Evolutionary conservation across 1,140 invertebrate genomes (phyloP).

Genomic region (Lasaia peninsularis): DNA sequence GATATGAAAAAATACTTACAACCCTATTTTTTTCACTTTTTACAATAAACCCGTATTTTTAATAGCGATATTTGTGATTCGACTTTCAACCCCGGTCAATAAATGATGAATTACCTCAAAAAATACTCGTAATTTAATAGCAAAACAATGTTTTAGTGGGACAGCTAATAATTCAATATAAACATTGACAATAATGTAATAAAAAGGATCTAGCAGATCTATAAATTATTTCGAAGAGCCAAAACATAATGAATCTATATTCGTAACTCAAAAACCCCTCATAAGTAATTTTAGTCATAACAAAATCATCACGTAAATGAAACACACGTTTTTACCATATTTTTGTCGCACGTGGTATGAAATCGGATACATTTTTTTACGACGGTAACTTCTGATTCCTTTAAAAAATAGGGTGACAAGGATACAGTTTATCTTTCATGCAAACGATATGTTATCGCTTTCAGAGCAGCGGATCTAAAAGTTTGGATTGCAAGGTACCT

Average conservation of each 20-base stretch:
- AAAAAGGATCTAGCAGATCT: too few species aligned
- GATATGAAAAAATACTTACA: too few species aligned
- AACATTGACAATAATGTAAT: too few species aligned
- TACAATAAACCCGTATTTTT: too few species aligned
- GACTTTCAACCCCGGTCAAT: too few species aligned
- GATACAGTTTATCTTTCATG: slow-evolving; percentile 64
- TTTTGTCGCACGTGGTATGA: slow-evolving; percentile 38
- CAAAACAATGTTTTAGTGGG: too few species aligned
- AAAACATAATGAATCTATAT: slow-evolving; percentile 28
- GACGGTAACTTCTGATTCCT: slow-evolving; percentile 43
- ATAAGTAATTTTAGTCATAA: slow-evolving; percentile 68
- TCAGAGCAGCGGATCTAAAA: slow-evolving; percentile 40
- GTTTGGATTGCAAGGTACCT: slow-evolving; percentile 16
- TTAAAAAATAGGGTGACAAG: slow-evolving; percentile 49
- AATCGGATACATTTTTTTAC: slow-evolving; percentile 49
- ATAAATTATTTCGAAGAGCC: too few species aligned
- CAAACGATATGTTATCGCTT: slow-evolving; percentile 63
- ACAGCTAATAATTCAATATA: too few species aligned
- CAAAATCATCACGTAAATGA: slow-evolving; percentile 71
- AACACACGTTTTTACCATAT: slow-evolving; percentile 57
- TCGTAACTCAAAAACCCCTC: slow-evolving; percentile 22
- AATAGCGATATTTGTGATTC: too few species aligned
- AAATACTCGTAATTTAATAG: too few species aligned
- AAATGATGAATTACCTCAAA: too few species aligned
- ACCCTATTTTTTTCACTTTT: too few species aligned